phyloP scores from a whole-genome alignment of 1,140 invertebrate genomes.

The Chrysopa pallens region DNA sequence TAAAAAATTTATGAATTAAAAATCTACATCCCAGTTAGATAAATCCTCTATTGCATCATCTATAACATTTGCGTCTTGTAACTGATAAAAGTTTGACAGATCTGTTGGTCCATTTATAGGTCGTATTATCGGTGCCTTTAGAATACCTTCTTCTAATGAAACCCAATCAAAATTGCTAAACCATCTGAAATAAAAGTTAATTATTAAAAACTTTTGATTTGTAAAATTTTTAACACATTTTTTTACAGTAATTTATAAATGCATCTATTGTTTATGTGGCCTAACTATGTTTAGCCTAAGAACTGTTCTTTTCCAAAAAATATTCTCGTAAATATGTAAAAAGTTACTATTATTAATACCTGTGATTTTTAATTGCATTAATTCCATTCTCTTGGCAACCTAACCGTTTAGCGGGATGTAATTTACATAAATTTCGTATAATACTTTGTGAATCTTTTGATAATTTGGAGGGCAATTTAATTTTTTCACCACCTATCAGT shows the following conservation, averaged over 20 bases:
- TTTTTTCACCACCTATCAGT: conserved; percentile 56
- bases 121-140: conserved; percentile 54
- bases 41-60: conserved; percentile 43
- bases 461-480: conserved; percentile 31
- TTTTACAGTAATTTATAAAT: too few relatives aligned
- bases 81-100: conserved; percentile 51
- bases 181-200: conserved; percentile 34
- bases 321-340: too few relatives aligned
- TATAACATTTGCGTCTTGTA: conserved; percentile 31
- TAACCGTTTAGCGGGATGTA: conserved; percentile 80
- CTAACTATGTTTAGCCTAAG: conserved; percentile 9
- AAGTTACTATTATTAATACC: conserved; percentile 32
- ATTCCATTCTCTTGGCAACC: conserved; percentile 88
- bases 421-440: conserved; percentile 76
- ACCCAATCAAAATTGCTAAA: conserved; percentile 79
- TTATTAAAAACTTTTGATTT: too few relatives aligned
- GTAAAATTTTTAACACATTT: too few relatives aligned
- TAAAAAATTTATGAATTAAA: conserved; percentile 27
- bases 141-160: conserved; percentile 37
- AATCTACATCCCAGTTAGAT: conserved; percentile 55
- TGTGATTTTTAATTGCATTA: conserved; percentile 85
- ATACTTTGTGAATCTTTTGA: conserved; percentile 31
- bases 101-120: conserved; percentile 41
- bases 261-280: conserved; percentile 36
- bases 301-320: too few relatives aligned